Percentiles rank a stretch among this genome's conserved stretches.
Conservation (phyloP, 1,140 invertebrate genomes). For the Brachionus plicatilis region DNA sequence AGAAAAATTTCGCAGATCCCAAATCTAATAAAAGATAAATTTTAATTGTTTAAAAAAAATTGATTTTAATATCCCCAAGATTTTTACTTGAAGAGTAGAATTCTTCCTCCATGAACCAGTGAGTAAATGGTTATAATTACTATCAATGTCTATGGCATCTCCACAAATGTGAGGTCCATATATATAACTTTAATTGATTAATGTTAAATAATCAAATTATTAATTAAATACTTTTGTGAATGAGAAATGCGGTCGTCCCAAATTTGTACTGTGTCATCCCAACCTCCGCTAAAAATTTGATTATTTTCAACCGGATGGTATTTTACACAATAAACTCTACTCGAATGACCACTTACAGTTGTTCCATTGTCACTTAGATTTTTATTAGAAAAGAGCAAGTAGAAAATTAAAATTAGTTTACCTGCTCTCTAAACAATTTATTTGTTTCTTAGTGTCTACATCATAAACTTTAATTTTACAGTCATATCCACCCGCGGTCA, state of each 20-base stretch:
- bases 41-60: background rate
- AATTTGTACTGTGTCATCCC: slow-evolving; percentile 39
- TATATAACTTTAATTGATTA: background rate
- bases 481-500: slow-evolving; percentile 1
- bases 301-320: background rate
- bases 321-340: slow-evolving; percentile 30
- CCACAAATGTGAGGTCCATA: slow-evolving; percentile 39
- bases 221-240: background rate
- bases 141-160: slow-evolving; percentile 30
- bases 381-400: background rate
- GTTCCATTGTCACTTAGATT: background rate
- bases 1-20: slow-evolving; percentile 20
- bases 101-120: slow-evolving; percentile 37
- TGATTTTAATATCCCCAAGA: background rate
- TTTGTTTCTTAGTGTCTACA: background rate
- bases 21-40: slow-evolving; percentile 6
- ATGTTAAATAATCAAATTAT: too few relatives aligned
- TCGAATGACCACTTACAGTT: slow-evolving; percentile 18
- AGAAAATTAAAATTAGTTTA: background rate
- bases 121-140: slow-evolving; percentile 13
- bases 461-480: slow-evolving; percentile 3
- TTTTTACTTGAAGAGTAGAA: slow-evolving; percentile 23
- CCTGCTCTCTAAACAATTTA: slow-evolving; percentile 8
- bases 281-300: slow-evolving; percentile 26
- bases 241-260: slow-evolving; percentile 25